These are phyloP conservation scores for Dufourea novaeangliae DNA, from an alignment of 1,140 invertebrate genomes.

Conservation along the genomic window DNA sequence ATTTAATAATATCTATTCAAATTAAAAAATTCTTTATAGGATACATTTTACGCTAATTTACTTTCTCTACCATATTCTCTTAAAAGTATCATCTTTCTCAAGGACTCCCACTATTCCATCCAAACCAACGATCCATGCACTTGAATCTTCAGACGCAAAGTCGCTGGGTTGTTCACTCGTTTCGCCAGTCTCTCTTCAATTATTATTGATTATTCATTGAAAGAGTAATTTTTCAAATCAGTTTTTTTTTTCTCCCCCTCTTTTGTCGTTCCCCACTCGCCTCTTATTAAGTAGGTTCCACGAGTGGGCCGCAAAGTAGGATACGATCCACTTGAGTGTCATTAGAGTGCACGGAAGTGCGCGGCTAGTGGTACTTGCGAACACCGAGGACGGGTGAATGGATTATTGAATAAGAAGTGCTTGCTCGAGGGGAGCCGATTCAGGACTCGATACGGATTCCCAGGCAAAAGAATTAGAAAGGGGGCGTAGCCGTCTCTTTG, in stretches of 20 bases:
- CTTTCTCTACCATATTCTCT: no score
- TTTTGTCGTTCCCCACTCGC: background rate
- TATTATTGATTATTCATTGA: background rate
- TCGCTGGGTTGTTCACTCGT: no score
- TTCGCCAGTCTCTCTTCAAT: background rate
- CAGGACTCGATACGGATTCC: constrained; percentile 32
- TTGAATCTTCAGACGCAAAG: no score
- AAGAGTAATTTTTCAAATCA: background rate
- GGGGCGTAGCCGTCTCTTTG: constrained; percentile 18
- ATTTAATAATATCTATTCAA: no score
- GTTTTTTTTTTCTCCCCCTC: background rate
- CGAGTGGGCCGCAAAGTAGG: constrained; percentile 1
- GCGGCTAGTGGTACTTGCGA: constrained; percentile 33
- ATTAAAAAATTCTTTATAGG: no score
- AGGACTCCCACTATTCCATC: no score
- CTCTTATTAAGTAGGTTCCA: constrained; percentile 16
- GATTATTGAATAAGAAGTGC: constrained; percentile 47
- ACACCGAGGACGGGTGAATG: constrained; percentile 18
- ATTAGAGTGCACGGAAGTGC: constrained; percentile 21
- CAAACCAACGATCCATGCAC: no score
- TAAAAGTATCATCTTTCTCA: no score
- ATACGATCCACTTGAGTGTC: constrained; percentile 26
- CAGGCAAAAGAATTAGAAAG: constrained; percentile 21
- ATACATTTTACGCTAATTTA: no score
- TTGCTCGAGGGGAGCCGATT: constrained; percentile 28